phyloP scores from a whole-genome alignment of 2,113 vertebrate species.

The Perca fluviatilis region DNA sequence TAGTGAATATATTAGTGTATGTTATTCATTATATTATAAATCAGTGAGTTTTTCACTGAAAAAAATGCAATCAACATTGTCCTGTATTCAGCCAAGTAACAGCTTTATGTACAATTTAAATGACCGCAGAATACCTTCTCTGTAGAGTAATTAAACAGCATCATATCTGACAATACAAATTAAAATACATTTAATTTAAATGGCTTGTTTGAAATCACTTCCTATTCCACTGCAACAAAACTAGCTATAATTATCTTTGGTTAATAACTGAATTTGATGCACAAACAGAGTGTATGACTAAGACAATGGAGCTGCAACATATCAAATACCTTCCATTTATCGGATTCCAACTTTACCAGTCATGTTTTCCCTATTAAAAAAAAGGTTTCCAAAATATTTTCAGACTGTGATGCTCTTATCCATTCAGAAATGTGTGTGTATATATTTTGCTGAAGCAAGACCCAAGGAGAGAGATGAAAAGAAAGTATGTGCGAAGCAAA shows the following conservation, averaged over 20 bases:
- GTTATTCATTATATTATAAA: not conserved
- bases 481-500: slow-evolving; percentile 9
- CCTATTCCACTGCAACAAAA: too few relatives aligned
- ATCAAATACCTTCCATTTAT: not conserved
- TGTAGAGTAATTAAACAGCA: too few relatives aligned
- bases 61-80: not conserved
- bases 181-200: not conserved
- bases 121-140: not conserved
- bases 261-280: too few relatives aligned
- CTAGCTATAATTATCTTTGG: too few relatives aligned
- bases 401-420: not conserved
- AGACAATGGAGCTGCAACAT: not conserved
- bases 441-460: slow-evolving; percentile 17
- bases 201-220: not conserved
- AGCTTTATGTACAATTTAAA: not conserved
- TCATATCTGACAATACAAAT: not conserved
- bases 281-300: not conserved
- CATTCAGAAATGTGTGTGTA: slow-evolving; percentile 1
- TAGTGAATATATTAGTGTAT: not conserved
- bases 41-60: not conserved
- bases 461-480: slow-evolving; percentile 37
- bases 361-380: not conserved
- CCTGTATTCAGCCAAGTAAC: not conserved
- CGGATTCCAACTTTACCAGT: not conserved
- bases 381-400: not conserved